A percentile compares a stretch with the other conserved stretches of the same genome.
phyloP scores from a whole-genome alignment of 2,797 vertebrate genomes.

The Crocidura indochinensis region DNA sequence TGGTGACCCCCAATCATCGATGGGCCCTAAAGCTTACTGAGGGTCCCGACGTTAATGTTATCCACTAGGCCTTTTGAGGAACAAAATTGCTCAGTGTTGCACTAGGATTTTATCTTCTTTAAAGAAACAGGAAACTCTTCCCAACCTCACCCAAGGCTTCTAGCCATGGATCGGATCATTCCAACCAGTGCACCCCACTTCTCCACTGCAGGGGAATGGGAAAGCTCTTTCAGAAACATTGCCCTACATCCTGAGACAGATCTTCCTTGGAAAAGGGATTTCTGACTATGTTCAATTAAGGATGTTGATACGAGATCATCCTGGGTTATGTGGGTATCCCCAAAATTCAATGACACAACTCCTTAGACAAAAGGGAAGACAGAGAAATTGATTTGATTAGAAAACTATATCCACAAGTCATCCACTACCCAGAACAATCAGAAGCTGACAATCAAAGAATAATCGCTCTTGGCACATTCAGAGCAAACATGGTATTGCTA shows the following conservation, averaged over 20 bases:
- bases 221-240: too few species aligned
- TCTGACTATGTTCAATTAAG: conserved; percentile 9
- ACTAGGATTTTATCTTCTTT: too few species aligned
- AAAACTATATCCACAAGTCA: background rate
- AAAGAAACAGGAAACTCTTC: too few species aligned
- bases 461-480: background rate
- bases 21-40: background rate
- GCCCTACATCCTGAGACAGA: background rate
- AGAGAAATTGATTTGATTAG: background rate
- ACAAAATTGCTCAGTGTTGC: too few species aligned
- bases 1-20: background rate
- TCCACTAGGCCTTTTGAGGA: too few species aligned
- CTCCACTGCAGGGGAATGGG: too few species aligned
- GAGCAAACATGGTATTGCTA: background rate
- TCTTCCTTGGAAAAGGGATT: background rate
- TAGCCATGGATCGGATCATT: too few species aligned
- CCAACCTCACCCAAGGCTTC: too few species aligned
- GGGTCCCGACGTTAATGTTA: too few species aligned
- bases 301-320: background rate
- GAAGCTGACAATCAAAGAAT: background rate
- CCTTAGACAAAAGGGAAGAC: background rate
- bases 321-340: background rate
- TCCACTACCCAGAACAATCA: background rate
- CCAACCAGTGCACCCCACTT: too few species aligned
- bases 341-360: background rate